phyloP scores from a whole-genome alignment of 2,888 invertebrate species.

The Pandemis heparana region DNA sequence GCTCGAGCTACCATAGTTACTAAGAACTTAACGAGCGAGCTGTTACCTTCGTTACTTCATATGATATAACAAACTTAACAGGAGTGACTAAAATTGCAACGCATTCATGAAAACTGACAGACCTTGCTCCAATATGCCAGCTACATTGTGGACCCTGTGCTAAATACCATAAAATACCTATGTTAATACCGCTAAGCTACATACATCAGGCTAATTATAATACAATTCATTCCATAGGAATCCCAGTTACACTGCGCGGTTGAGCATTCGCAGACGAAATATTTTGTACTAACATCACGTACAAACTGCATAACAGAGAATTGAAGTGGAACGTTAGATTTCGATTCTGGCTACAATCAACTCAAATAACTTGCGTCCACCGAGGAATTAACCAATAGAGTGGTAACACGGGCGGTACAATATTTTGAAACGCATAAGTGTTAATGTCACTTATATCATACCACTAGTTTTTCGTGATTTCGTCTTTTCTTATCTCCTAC shows the following conservation, averaged over 20 bases:
- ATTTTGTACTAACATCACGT: conserved; percentile 1
- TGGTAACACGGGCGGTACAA: background rate
- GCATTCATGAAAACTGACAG: background rate
- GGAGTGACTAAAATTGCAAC: background rate
- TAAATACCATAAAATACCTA: background rate
- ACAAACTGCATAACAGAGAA: background rate
- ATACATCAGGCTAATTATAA: background rate
- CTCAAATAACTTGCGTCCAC: background rate
- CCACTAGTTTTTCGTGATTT: no score
- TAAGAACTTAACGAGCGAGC: background rate
- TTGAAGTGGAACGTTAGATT: background rate
- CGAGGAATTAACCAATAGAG: background rate
- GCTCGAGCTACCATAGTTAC: no score
- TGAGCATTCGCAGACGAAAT: background rate
- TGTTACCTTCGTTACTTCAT: background rate
- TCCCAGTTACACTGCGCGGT: background rate
- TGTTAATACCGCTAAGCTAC: background rate
- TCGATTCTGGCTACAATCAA: background rate
- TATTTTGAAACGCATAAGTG: no score
- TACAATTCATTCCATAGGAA: background rate
- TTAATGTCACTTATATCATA: no score
- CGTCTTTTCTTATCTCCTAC: no score
- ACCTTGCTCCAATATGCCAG: background rate
- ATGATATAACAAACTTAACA: background rate
- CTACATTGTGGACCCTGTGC: background rate